Evolutionary conservation across 1,140 invertebrate genomes (phyloP).

Genomic region (Leptonema lineaticorne): DNA sequence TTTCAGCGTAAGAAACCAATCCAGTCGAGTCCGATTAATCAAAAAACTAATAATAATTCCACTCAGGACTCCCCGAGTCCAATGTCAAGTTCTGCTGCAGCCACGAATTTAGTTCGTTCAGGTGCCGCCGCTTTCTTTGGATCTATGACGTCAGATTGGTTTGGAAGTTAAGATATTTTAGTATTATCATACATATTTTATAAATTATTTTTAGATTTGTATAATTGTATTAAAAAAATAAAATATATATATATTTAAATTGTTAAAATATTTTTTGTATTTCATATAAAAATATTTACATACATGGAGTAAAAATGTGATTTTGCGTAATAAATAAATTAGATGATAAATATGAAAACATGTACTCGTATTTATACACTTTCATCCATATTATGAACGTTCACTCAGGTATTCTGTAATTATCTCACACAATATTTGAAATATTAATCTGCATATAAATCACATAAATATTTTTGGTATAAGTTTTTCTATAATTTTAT

Average conservation of each 20-base stretch:
- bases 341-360: background rate
- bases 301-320: background rate
- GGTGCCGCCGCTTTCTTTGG: conserved; percentile 76
- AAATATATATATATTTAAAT: conserved; percentile 24
- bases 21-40: conserved; percentile 46
- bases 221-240: background rate
- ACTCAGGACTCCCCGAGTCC: conserved; percentile 10
- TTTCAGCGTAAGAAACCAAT: conserved; percentile 50
- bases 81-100: conserved; percentile 1
- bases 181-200: background rate
- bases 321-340: background rate
- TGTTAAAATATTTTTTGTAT: background rate
- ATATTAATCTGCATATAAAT: too few relatives aligned
- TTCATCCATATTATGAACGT: too few relatives aligned
- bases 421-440: too few relatives aligned
- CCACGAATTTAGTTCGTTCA: conserved; percentile 51
- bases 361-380: background rate
- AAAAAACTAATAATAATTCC: background rate
- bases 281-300: background rate
- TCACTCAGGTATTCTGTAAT: too few relatives aligned
- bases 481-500: too few relatives aligned
- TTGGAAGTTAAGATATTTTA: conserved; percentile 48
- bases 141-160: conserved; percentile 78
- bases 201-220: background rate
- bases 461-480: too few relatives aligned